Conservation (phyloP, 2,113 vertebrate species). For the Callithrix jacchus region DNA sequence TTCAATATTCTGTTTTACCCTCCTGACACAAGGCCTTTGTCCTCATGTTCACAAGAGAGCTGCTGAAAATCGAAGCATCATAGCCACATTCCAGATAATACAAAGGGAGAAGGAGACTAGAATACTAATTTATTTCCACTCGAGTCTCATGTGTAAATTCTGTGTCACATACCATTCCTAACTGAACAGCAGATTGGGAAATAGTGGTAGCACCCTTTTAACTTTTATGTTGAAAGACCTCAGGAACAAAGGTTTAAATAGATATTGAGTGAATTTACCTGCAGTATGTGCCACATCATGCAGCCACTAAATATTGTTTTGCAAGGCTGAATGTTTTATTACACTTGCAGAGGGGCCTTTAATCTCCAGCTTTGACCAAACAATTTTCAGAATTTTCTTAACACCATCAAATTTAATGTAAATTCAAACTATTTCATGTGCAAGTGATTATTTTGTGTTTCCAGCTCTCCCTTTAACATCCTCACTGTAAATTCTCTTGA, state of each 20-base stretch:
- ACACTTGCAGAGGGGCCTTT: neutral
- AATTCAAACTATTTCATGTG: neutral
- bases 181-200: neutral
- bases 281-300: neutral
- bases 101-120: neutral
- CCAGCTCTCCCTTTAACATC: neutral
- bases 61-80: neutral
- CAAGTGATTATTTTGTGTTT: neutral
- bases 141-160: too few relatives aligned
- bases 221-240: neutral
- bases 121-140: neutral
- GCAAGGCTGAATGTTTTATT: neutral
- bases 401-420: neutral
- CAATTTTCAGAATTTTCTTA: neutral
- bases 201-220: fast-evolving
- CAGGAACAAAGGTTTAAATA: neutral
- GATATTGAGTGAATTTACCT: neutral
- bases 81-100: neutral
- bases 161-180: neutral
- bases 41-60: neutral
- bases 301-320: neutral
- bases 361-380: neutral
- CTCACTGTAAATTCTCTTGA: neutral
- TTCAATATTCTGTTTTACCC: neutral
- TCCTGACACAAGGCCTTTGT: neutral